Evolutionary conservation across 2,113 vertebrate species (phyloP).

Genomic region (Pangasianodon gigas): DNA sequence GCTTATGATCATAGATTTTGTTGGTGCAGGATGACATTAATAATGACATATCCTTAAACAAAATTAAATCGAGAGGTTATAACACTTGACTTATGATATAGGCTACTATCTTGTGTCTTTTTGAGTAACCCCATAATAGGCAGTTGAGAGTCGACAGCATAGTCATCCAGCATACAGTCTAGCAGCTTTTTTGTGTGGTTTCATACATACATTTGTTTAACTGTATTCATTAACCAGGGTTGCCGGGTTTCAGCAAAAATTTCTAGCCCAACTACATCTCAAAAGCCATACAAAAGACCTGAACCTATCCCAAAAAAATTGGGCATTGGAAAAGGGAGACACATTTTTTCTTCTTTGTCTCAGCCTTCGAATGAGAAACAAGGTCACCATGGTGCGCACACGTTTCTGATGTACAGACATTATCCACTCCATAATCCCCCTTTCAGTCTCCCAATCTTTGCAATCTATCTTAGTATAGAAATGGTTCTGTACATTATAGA

Average conservation of each 20-base stretch:
- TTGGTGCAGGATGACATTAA: background rate
- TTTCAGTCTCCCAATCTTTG: no score
- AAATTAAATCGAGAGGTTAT: background rate
- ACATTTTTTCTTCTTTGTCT: no score
- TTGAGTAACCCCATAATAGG: background rate
- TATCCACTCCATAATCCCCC: no score
- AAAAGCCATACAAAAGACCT: background rate
- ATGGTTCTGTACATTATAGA: no score
- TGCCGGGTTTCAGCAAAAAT: background rate
- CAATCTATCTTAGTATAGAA: background rate
- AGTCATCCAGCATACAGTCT: background rate
- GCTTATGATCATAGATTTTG: background rate
- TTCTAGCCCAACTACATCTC: background rate
- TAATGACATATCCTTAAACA: background rate
- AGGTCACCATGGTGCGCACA: no score
- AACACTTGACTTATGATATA: background rate
- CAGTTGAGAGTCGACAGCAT: background rate
- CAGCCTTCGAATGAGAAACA: no score
- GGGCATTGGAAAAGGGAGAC: background rate
- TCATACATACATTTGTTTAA: background rate
- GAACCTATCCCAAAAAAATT: background rate
- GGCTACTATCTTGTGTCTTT: background rate
- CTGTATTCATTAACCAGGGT: background rate
- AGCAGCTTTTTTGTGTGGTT: background rate
- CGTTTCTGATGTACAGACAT: no score